Conservation (phyloP, 2,888 invertebrate genomes). For the Macropis europaea region DNA sequence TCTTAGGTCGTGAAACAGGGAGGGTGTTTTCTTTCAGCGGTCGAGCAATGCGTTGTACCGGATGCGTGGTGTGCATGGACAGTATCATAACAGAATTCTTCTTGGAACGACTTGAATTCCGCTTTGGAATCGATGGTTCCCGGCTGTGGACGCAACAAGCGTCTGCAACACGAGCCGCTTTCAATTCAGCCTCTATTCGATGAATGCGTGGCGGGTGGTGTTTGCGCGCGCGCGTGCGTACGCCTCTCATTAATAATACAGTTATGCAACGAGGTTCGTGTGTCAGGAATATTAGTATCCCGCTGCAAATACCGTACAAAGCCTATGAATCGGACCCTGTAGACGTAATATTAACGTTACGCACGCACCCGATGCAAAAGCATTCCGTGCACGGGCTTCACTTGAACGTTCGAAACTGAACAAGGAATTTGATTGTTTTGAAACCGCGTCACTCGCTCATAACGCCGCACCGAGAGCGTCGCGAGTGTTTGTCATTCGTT, state of each 20-base stretch:
- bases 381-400: not conserved
- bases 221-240: conserved; percentile 28
- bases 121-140: conserved; percentile 29
- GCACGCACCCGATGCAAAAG: conserved; percentile 4
- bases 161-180: conserved; percentile 37
- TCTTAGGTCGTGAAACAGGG: too few species aligned
- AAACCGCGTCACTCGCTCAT: not conserved
- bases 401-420: conserved; percentile 1
- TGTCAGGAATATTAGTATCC: conserved; percentile 47
- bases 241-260: conserved; percentile 55
- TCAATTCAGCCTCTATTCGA: conserved; percentile 45
- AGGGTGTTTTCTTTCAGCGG: too few species aligned
- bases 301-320: conserved; percentile 17
- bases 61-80: too few species aligned
- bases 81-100: not conserved
- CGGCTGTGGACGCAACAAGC: conserved; percentile 58
- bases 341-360: conserved; percentile 40
- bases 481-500: too few species aligned
- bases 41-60: too few species aligned
- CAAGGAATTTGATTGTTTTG: conserved; percentile 25
- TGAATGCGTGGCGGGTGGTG: conserved; percentile 33
- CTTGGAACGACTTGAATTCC: not conserved
- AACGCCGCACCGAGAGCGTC: too few species aligned
- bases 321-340: conserved; percentile 44
- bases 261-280: conserved; percentile 55